phyloP scores from a whole-genome alignment of 2,888 invertebrate species.

The Malachius bipustulatus region DNA sequence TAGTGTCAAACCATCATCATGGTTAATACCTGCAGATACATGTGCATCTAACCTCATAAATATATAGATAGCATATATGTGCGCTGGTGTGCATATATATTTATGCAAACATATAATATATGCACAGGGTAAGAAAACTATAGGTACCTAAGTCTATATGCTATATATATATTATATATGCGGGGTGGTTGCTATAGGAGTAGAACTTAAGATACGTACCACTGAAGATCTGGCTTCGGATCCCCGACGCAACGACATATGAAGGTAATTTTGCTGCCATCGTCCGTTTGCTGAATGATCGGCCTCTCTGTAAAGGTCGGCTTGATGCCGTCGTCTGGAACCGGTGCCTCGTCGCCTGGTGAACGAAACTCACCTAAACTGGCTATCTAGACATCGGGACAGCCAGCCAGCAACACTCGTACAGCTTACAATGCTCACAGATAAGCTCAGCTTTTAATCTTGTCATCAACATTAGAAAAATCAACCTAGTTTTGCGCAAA shows the following conservation, averaged over 20 bases:
- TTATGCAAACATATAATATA: too few relatives aligned
- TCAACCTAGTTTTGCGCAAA: slow-evolving; percentile 4
- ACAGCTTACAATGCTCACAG: slow-evolving; percentile 36
- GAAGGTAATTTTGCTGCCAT: slow-evolving; percentile 89
- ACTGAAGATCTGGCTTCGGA: slow-evolving; percentile 85
- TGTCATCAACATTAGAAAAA: slow-evolving; percentile 17
- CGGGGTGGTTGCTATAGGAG: too few relatives aligned
- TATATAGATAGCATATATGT: too few relatives aligned
- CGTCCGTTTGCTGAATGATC: slow-evolving; percentile 91
- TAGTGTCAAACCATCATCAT: too few relatives aligned
- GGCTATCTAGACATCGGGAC: slow-evolving; percentile 32
- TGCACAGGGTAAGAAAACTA: too few relatives aligned
- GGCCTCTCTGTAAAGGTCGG: slow-evolving; percentile 98
- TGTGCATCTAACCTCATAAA: too few relatives aligned
- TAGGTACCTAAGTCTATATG: too few relatives aligned
- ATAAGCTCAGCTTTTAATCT: slow-evolving; percentile 40
- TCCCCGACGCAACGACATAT: slow-evolving; percentile 96
- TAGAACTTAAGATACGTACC: slow-evolving; percentile 73
- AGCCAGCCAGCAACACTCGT: slow-evolving; percentile 38
- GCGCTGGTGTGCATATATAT: too few relatives aligned
- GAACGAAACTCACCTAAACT: slow-evolving; percentile 36
- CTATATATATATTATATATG: too few relatives aligned
- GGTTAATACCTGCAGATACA: too few relatives aligned
- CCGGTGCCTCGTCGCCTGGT: slow-evolving; percentile 89
- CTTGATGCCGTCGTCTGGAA: slow-evolving; percentile 87